Conservation (phyloP, 2,113 vertebrate genomes). For the Stegastes partitus region DNA sequence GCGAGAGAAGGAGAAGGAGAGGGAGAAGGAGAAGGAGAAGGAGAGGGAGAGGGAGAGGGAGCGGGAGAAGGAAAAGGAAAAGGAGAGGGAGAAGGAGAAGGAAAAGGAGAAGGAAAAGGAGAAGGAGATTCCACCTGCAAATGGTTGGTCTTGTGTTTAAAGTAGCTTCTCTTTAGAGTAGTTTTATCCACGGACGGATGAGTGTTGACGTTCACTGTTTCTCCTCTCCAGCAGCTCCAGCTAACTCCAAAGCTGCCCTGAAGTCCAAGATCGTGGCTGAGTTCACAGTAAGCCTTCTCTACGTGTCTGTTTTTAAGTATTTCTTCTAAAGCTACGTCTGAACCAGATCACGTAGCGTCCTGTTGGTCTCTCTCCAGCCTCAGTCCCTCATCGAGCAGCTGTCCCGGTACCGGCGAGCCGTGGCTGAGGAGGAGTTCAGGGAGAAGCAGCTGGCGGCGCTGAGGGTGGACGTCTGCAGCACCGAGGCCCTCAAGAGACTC, state of each 20-base stretch:
- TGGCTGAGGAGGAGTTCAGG: slow-evolving; percentile 92
- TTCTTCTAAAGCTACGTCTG: neutral
- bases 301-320: neutral
- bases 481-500: slow-evolving; percentile 94
- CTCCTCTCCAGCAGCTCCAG: slow-evolving; percentile 75
- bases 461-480: slow-evolving; percentile 94
- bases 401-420: slow-evolving; percentile 85
- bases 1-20: slow-evolving; percentile 71
- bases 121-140: slow-evolving; percentile 55
- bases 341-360: neutral
- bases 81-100: slow-evolving; percentile 53
- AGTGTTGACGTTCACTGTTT: neutral
- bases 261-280: slow-evolving; percentile 98
- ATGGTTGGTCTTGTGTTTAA: slow-evolving; percentile 64
- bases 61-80: slow-evolving; percentile 24
- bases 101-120: slow-evolving; percentile 40
- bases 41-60: slow-evolving; percentile 54
- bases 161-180: neutral
- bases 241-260: slow-evolving; percentile 91
- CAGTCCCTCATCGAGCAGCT: slow-evolving; percentile 92
- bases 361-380: slow-evolving; percentile 81
- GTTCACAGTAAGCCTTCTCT: slow-evolving; percentile 90
- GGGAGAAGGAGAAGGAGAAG: slow-evolving; percentile 45
- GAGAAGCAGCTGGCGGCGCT: slow-evolving; percentile 95
- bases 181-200: no score